Base-by-base conservation (phyloP, 1,140 invertebrate species). In the Parapsyche elsis region DNA sequence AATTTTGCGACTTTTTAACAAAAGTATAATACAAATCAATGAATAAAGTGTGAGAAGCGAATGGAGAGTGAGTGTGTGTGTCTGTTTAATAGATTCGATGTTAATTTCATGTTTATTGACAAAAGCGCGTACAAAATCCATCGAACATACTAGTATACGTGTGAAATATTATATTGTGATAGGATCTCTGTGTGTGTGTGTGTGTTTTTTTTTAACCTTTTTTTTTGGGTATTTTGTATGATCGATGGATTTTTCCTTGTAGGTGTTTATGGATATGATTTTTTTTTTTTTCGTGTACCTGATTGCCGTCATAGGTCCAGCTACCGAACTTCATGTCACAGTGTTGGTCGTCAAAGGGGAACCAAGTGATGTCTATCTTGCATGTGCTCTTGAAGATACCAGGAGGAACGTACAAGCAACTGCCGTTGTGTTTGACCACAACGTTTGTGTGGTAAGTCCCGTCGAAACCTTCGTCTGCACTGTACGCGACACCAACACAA, bases 311-410 rank as follows among this genome's bases (percentile, higher is more conserved):
- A 90, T 97, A 97, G 86, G 95, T 96, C 95, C 96, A 97, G 91
- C 95, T 96, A 91, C 95, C 95, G 88, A 97, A 97, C 93, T 97
- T 96, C 94, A 98, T 95, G 88, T 95, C 92, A 91, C 97, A 99
- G 89, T 94, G 93, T 93, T 99, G 97, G 90, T 98, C 96, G 91
- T 99, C 97, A 92, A 98, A 99, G 86, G 97, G 97, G 91, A 98
- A 99, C 96, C 96, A 98, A 86, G 95, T 97, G 91, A 99, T 99
- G 93, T 99, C 96, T 90, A 99, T 99, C 92, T 97, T 95, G 93
- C 98, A 99, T 90, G 96, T 98, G 92, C 96, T 98, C 92, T 97
- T 98, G 93, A 99, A 98, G 90, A 99, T 99, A 90, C 95, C 95
- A 83, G 98, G 98, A 86, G 98, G 97, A 88, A 99, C 94, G 93